These are phyloP conservation scores for Psilanteris sp. DNA, from an alignment of 1,140 invertebrate genomes.

Conservation along the genomic window DNA sequence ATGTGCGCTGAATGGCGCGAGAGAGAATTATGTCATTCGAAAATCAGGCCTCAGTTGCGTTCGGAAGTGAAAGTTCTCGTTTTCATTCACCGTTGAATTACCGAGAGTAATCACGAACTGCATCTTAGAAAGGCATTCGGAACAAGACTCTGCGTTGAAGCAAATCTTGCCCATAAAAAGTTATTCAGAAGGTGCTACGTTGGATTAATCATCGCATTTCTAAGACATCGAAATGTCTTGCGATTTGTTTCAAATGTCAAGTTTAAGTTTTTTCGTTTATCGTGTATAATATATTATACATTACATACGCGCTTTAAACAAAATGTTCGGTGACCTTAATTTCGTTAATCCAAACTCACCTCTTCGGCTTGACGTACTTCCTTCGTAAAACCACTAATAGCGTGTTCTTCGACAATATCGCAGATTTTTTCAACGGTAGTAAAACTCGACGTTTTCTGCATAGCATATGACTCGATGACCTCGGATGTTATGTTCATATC, in stretches of 20 bases:
- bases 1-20: conserved; percentile 3
- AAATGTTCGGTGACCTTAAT: too few relatives aligned
- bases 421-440: conserved; percentile 68
- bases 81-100: conserved; percentile 37
- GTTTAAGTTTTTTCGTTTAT: too few relatives aligned
- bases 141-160: conserved; percentile 27
- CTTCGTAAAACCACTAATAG: conserved; percentile 64
- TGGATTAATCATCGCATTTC: too few relatives aligned
- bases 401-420: conserved; percentile 64
- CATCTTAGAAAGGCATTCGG: conserved; percentile 52
- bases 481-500: conserved; percentile 65
- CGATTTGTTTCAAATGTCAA: conserved; percentile 49
- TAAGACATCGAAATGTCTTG: too few relatives aligned
- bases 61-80: conserved; percentile 57
- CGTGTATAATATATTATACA: too few relatives aligned
- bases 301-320: too few relatives aligned
- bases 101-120: conserved; percentile 17
- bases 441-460: conserved; percentile 71
- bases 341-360: conserved; percentile 66
- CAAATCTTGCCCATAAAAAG: too few relatives aligned
- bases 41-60: conserved; percentile 43
- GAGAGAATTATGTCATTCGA: conserved; percentile 53
- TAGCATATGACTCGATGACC: conserved; percentile 66
- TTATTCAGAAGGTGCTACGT: too few relatives aligned
- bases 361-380: conserved; percentile 65